Evolutionary conservation across 2,113 vertebrate genomes (phyloP), one percentile per base, ranked within the genome.

Genomic region (Lutjanus erythropterus): DNA sequence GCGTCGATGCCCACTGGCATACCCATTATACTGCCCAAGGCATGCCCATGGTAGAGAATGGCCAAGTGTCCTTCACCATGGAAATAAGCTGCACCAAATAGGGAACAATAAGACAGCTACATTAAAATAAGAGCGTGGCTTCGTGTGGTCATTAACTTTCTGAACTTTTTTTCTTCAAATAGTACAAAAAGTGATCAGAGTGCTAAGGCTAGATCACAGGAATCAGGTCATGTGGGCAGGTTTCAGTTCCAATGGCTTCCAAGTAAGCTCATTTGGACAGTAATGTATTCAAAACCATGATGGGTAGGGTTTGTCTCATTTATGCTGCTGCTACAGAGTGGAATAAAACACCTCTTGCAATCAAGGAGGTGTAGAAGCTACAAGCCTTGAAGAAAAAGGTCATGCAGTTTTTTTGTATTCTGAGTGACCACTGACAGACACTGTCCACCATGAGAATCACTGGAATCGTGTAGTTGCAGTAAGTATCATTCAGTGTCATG

Each of bases 21-120:
- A 61, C 59, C 81, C 80, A 86, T 78, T 55, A 81, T 27, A 61
- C 61, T 78, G 73, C 88, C 59, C 50, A 70, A 42, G 77, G 85
- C 76, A 0, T 69, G 67, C 83, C 50, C 18, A 71, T 75, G 73
- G 83, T 75, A 37, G n/a, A 62, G 29, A 77, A 75, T 55, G 16
- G 25, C 56, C 37, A 82, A 55, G 21, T 74, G 65, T 78, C 78
- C 78, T 68, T 84, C 80, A 71, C n/a, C 5, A 1, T 68, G 19
- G 14, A 71, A 75, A 78, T 62, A 5, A 39, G 33, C n/a, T 37
- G 27, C 33, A 37, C 67, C 60, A 73, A 69, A 80, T 10, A 35
- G 9, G 21, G 27, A 70, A 23, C 23, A 59, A 64, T 25, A 15
- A 41, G 5, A 61, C 33, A 78, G 25, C 10, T 31, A 12, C 3